Evolutionary conservation across 2,888 invertebrate genomes (phyloP).

Genomic region (Megastigmus dorsalis): DNA sequence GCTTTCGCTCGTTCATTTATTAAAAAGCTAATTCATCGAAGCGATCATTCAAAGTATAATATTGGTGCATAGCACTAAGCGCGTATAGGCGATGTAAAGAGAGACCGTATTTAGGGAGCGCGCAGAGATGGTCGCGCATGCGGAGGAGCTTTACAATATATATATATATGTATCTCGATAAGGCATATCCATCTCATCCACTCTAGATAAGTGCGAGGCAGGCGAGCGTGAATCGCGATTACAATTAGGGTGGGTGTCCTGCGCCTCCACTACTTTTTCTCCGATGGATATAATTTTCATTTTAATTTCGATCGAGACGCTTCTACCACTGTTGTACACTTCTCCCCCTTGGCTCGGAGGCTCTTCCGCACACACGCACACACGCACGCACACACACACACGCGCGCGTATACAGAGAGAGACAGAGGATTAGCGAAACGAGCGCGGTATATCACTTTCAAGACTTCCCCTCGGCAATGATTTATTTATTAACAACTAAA

Average conservation of each 20-base stretch:
- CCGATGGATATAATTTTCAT: slow-evolving; percentile 66
- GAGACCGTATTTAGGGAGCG: too few relatives aligned
- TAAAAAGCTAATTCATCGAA: background rate
- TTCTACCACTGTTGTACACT: too few relatives aligned
- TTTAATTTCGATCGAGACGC: slow-evolving; percentile 67
- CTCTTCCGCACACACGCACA: background rate
- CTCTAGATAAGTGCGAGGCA: slow-evolving; percentile 65
- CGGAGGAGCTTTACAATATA: too few relatives aligned
- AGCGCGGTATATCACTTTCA: slow-evolving; percentile 6
- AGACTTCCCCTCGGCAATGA: background rate
- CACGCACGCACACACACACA: background rate
- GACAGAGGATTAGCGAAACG: slow-evolving; percentile 12
- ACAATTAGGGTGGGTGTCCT: slow-evolving; percentile 54
- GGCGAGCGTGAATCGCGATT: slow-evolving; percentile 61
- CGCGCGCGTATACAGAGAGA: too few relatives aligned
- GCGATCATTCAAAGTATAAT: background rate
- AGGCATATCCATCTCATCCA: slow-evolving; percentile 61
- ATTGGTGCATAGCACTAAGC: too few relatives aligned
- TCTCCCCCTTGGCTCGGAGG: slow-evolving; percentile 28
- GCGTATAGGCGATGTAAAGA: too few relatives aligned
- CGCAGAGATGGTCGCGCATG: too few relatives aligned
- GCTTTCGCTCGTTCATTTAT: background rate
- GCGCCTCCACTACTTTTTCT: slow-evolving; percentile 40
- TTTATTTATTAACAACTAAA: slow-evolving; percentile 36
- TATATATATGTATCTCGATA: too few relatives aligned